Evolutionary conservation across 1,140 invertebrate species (phyloP).

Genomic region (Ptiloglossa arizonensis): DNA sequence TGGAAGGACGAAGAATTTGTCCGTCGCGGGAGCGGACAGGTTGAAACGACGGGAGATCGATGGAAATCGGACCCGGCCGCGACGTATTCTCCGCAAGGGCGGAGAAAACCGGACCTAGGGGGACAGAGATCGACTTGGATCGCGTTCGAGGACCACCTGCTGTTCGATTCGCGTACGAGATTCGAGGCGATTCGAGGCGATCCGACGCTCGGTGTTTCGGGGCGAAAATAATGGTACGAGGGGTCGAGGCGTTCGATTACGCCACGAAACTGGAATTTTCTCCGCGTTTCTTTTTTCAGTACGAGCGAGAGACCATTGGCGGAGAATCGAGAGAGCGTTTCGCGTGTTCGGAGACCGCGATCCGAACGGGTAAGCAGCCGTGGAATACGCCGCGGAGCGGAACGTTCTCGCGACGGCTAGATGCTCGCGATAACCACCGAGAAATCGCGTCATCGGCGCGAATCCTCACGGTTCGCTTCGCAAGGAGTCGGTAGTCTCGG

Average conservation of each 20-base stretch:
- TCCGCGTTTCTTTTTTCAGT: too few relatives aligned
- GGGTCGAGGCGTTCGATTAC: background rate
- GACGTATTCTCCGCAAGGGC: slow-evolving; percentile 43
- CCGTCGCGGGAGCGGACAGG: slow-evolving; percentile 55
- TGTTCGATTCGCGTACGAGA: slow-evolving; percentile 47
- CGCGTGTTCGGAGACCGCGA: too few relatives aligned
- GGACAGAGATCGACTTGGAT: slow-evolving; percentile 42
- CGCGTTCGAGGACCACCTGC: slow-evolving; percentile 33
- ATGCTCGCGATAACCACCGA: slow-evolving; percentile 29
- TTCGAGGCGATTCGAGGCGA: slow-evolving; percentile 22
- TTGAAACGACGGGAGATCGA: slow-evolving; percentile 67
- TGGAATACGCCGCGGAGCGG: too few relatives aligned
- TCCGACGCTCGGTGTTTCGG: slow-evolving; percentile 6
- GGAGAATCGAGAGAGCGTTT: too few relatives aligned
- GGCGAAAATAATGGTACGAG: background rate
- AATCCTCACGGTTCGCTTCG: slow-evolving; percentile 13
- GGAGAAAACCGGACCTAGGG: slow-evolving; percentile 6
- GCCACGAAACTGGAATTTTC: too few relatives aligned
- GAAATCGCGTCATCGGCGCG: slow-evolving; percentile 24
- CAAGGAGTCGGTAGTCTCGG: slow-evolving; percentile 33
- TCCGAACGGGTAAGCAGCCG: background rate
- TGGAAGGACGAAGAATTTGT: slow-evolving; percentile 67
- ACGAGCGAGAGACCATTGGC: too few relatives aligned
- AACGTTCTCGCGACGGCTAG: too few relatives aligned
- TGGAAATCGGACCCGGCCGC: slow-evolving; percentile 55